These are phyloP conservation scores for Mactromeris polynyma DNA, from an alignment of 2,888 invertebrate genomes.

Conservation along the genomic window DNA sequence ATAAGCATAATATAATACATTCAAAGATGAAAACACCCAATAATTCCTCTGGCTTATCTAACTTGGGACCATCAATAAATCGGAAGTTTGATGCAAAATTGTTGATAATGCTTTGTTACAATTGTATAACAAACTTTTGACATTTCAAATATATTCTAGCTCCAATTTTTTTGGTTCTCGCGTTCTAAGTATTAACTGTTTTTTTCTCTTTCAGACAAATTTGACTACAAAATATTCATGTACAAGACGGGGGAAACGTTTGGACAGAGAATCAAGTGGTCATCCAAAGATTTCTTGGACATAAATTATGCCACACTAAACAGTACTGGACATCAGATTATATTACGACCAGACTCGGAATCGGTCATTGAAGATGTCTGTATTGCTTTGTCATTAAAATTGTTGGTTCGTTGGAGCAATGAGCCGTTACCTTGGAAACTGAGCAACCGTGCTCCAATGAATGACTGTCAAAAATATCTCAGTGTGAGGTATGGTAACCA, in stretches of 20 bases:
- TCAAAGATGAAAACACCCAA: too few relatives aligned
- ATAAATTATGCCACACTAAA: conserved; percentile 74
- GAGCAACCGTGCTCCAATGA: conserved; percentile 52
- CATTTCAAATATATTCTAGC: too few relatives aligned
- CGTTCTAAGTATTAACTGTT: background rate
- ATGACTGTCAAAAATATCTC: conserved; percentile 62
- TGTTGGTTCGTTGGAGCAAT: conserved; percentile 72
- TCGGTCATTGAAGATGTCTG: conserved; percentile 71
- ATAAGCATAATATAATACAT: too few relatives aligned
- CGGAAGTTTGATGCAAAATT: too few relatives aligned
- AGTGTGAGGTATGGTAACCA: conserved; percentile 48
- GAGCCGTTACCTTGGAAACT: conserved; percentile 75
- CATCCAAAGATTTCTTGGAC: conserved; percentile 74
- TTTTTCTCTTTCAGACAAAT: conserved; percentile 73
- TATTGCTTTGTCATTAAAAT: conserved; percentile 72
- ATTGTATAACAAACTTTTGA: too few relatives aligned
- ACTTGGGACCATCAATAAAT: too few relatives aligned
- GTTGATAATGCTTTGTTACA: too few relatives aligned
- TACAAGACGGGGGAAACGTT: conserved; percentile 72
- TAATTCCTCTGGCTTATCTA: too few relatives aligned
- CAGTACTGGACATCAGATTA: conserved; percentile 75
- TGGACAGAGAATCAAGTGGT: conserved; percentile 76
- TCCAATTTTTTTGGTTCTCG: too few relatives aligned
- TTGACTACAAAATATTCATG: conserved; percentile 77
- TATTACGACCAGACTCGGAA: conserved; percentile 67